Base-by-base conservation (phyloP, 2,888 invertebrate species). In the Hydropsyche betteni region DNA sequence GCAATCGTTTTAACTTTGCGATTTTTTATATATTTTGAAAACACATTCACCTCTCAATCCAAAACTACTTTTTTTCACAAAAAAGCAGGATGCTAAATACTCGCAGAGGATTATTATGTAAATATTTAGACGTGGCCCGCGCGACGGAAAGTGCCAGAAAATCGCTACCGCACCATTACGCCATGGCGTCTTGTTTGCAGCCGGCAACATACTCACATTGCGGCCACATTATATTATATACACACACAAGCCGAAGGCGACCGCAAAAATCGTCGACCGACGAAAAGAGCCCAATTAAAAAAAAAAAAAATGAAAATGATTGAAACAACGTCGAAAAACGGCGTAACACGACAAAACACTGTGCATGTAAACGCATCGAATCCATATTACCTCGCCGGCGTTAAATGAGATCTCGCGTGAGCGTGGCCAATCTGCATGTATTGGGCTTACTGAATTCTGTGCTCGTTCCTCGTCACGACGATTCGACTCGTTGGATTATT, bases 131-230 rank as follows among this genome's bases (percentile, higher is more conserved):
- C 64, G 24, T 36, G 12, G 34, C 64, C 36, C 36, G 10, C 61
- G 61, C 14, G 10, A 53, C 7, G 53, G 7, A 61, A 34, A 33
- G 36, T 36, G 64, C 36, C 64, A 34, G 36, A 36, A 34, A 33
- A 64, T 64, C 36, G 64, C 64, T 36, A 64, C 64, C 36, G 64
- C 61, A n/a, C 3, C 34, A 36, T 36, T 61, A 33, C 34, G 34
- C 33, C 64, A 64, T 36, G 36, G 34, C 64, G 34, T 64, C 64
- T 64, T 64, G 64, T 64, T 64, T 64, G 64, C 12, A 64, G 12
- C 33, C 64, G 10, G 4, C 64, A 8, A 36, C 64, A 36, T 44
- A 44, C 44, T 44, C 44, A 6, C 44, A 8, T 10, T 6, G 44
- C 44, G 10, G 10, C 44, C 10, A 44, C 10, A 44, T 44, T 44